Base-by-base conservation (phyloP, 1,140 invertebrate genomes). In the Drepana arcuata region DNA sequence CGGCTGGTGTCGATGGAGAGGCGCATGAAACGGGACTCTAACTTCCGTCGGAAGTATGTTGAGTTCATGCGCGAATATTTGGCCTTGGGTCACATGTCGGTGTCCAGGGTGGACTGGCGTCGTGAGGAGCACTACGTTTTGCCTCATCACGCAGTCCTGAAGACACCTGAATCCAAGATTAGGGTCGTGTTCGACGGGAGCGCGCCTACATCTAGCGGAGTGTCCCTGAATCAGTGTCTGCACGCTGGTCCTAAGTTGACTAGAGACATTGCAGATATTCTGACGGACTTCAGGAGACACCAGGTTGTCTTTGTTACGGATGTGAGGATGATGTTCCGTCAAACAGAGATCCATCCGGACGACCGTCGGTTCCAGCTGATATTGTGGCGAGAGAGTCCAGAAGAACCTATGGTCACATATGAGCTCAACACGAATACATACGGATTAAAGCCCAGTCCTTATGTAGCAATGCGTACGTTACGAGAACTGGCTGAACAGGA, bases 251-350 rank as follows among this genome's bases (percentile, higher is more conserved):
- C 11, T 26, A 12, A 15, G 14, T 26, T 81, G 2, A 72, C 83
- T 34, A 35, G 63, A 11, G 70, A 83, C 21, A 36, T 84, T 14
- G 58, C 69, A 32, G 27, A 45, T 7, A 53, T 81, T 10, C n/a
- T 84, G 4, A 7, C 71, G 0, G 39, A 64, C n/a, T 86, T 85
- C 49, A 40, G 82, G 10, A 40, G 28, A 3, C 56, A 66, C 32
- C 21, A 32, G 10, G 34, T 71, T 21, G 46, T 42, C 7, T 48
- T 84, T 11, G 45, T 38, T 4, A 57, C 53, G 12, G 77, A 84
- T 31, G 57, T 83, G 24, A 41, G 36, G 23, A 74, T 71, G 50
- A 83, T 83, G 75, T 85, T 73, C 36, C 41, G 71, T 7, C 69
- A 73, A 40, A 60, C 81, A 7, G 27, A 33, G 32, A 48, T 84